Evolutionary conservation across 2,113 vertebrate species (phyloP).

Genomic region (Laticauda colubrina): DNA sequence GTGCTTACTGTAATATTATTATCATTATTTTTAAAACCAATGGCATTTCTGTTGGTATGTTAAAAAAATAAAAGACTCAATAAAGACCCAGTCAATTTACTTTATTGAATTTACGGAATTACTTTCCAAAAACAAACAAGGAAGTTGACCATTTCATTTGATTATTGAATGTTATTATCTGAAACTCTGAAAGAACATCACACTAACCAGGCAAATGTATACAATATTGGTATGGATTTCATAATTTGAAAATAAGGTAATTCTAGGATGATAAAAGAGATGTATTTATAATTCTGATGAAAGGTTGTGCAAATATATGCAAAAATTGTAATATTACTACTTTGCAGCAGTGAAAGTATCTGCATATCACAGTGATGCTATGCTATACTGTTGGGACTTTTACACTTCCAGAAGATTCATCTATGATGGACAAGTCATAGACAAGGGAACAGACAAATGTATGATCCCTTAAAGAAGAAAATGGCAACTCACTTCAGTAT

Average conservation of each 20-base stretch:
- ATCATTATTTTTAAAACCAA: slow-evolving; percentile 26
- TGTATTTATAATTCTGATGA: too few relatives aligned
- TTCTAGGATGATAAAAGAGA: background rate
- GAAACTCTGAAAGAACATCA: background rate
- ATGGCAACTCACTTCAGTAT: background rate
- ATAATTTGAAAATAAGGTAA: background rate
- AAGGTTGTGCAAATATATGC: background rate
- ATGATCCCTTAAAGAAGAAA: background rate
- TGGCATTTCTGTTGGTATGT: slow-evolving; percentile 35
- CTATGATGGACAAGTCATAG: background rate
- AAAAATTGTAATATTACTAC: background rate
- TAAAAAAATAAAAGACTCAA: slow-evolving; percentile 26
- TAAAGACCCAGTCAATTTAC: slow-evolving; percentile 33
- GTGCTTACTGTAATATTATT: slow-evolving; percentile 27
- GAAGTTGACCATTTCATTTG: background rate
- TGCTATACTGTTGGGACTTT: background rate
- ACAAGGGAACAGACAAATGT: background rate
- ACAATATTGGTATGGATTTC: background rate
- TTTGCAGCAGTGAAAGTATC: background rate
- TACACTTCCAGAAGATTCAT: background rate
- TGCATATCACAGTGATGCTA: background rate
- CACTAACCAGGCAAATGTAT: background rate
- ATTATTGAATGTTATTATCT: background rate
- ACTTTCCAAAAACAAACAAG: slow-evolving; percentile 36
- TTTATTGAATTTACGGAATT: slow-evolving; percentile 20